Evolutionary conservation across 2,113 vertebrate species (phyloP).

Genomic region (Pogona vitticeps): DNA sequence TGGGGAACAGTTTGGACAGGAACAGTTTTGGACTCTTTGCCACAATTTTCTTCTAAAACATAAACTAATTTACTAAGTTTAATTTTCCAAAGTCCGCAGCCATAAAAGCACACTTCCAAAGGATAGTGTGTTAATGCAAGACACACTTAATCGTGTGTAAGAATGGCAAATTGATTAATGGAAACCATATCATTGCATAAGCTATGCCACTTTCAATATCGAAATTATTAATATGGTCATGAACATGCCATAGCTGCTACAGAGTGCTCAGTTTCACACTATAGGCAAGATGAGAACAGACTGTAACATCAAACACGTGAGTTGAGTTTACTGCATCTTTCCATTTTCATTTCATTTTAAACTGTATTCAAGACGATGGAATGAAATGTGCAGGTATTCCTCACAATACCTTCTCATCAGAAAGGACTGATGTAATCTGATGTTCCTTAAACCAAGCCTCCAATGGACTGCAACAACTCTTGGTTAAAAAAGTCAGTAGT

Average conservation of each 20-base stretch:
- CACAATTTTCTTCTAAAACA: background rate
- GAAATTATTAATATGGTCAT: background rate
- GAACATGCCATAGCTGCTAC: background rate
- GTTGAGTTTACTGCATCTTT: background rate
- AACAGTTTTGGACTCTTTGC: background rate
- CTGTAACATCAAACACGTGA: background rate
- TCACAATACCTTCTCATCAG: background rate
- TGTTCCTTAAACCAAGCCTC: background rate
- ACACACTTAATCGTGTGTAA: too few relatives aligned
- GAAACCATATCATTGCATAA: background rate
- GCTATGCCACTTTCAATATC: background rate
- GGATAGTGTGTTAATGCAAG: too few relatives aligned
- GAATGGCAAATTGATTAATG: background rate
- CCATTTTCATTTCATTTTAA: background rate
- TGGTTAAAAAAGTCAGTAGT: background rate
- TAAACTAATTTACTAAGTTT: background rate
- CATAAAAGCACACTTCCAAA: background rate
- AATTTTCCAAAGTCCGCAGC: background rate
- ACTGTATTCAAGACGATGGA: background rate
- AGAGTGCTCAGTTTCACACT: conserved; percentile 9
- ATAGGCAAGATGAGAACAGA: background rate
- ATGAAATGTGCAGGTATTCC: background rate
- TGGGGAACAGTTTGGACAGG: background rate
- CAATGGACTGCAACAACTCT: background rate
- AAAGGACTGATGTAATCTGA: background rate